Base-by-base conservation (phyloP, 2,113 vertebrate species). In the Hypanus sabinus region DNA sequence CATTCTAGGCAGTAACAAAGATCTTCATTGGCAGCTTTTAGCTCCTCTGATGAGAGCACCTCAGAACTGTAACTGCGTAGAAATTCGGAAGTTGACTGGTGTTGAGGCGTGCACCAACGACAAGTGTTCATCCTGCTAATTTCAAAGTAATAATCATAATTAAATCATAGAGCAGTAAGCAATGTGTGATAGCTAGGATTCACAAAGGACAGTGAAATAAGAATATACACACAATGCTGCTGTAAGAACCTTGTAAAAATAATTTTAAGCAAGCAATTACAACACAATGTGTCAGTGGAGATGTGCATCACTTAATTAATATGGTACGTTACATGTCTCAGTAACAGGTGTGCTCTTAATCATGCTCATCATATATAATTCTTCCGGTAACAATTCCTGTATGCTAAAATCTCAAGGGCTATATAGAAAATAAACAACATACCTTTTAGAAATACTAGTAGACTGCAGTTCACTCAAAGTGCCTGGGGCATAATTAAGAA, bases 1-100 rank as follows among this genome's bases (percentile, higher is more conserved):
- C 98, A 98, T 93, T 98, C 97, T 79, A 97, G 80, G 94, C 98
- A 98, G 95, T 96, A 97, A 92, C 95, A 96, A 80, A 98, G 97
- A 94, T 98, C 98, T 81, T 97, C 97, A 0, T 96, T 96, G 94
- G 96, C 96, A 0, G 96, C 96, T 79, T 95, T 94, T 3, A 95
- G 79, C 68, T 97, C 96, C 24, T 96, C 95, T 4, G 0, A 60
- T 7, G 95, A 80, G 22, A 95, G 22, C 1, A 7, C 80, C 33
- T 93, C 94, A 0, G 94, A 94, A 20, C 97, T 96, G 95, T 98
- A 98, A 60, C 46, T 94, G 94, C 94, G 94, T 3, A 98, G 95
- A 93, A 97, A 95, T 5, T 95, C 95, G 0, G 94, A 70, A 94
- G 95, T 94, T 18, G 94, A 95, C 33, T 60, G 2, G 83, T 96